phyloP scores from a whole-genome alignment of 1,140 invertebrate genomes.

The Conus betulinus region DNA sequence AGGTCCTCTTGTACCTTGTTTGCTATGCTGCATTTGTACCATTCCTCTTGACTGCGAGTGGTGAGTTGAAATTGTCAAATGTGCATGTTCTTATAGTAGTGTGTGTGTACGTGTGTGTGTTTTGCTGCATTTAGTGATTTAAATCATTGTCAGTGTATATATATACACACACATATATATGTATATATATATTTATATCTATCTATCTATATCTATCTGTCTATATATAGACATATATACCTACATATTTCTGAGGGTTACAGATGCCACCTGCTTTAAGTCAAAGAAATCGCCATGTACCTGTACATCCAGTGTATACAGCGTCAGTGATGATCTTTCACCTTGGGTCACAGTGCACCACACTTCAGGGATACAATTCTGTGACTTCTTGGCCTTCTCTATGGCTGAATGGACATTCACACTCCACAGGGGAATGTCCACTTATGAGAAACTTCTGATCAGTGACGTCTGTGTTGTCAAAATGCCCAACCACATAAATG shows the following conservation, averaged over 20 bases:
- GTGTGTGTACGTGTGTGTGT: no score
- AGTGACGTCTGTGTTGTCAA: constrained; percentile 15
- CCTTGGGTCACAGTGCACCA: constrained; percentile 26
- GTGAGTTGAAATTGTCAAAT: no score
- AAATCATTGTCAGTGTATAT: no score
- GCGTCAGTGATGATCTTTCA: not conserved
- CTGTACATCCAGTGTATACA: not conserved
- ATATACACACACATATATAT: no score
- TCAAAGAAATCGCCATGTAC: constrained; percentile 15
- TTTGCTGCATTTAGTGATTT: no score
- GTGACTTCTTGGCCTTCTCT: constrained; percentile 34
- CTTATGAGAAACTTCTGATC: constrained; percentile 48
- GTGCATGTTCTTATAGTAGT: no score
- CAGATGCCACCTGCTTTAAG: constrained; percentile 1
- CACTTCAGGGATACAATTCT: constrained; percentile 36
- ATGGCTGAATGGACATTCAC: constrained; percentile 46
- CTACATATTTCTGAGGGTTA: constrained; percentile 3
- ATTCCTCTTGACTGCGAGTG: no score
- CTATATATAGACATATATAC: no score
- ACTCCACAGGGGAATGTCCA: constrained; percentile 49
- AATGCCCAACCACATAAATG: constrained; percentile 13
- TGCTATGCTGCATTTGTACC: no score
- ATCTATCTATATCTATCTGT: no score
- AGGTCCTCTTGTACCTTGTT: no score
- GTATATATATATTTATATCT: no score